These are phyloP conservation scores for Athene noctua DNA, from an alignment of 2,113 vertebrate genomes.

Conservation along the genomic window DNA sequence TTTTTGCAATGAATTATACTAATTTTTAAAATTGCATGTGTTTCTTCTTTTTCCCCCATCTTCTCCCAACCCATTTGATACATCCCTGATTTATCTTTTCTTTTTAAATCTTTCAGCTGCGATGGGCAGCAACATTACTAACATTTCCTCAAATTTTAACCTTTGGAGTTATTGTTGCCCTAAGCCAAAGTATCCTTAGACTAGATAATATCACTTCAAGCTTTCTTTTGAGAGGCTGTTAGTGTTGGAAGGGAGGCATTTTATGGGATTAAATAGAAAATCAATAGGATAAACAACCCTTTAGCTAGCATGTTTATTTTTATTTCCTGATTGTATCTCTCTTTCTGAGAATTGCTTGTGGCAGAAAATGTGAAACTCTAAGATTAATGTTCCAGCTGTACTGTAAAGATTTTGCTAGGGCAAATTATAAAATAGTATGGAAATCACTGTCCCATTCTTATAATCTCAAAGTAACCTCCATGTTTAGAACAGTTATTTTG, in stretches of 20 bases:
- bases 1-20: not conserved
- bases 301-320: slow-evolving; percentile 30
- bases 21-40: not conserved
- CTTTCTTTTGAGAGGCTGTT: slow-evolving; percentile 11
- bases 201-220: not conserved
- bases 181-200: not conserved
- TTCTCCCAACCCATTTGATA: not conserved
- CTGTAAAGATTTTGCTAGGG: not conserved
- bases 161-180: not conserved
- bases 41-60: not conserved
- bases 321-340: slow-evolving; percentile 34
- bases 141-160: not conserved
- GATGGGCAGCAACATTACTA: not conserved
- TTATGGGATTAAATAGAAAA: slow-evolving; percentile 50
- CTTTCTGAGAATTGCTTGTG: not conserved
- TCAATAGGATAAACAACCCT: slow-evolving; percentile 32
- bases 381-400: not conserved
- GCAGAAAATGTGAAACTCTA: not conserved
- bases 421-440: not conserved
- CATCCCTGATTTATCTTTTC: not conserved
- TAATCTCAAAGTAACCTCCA: not conserved
- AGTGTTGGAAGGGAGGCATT: not conserved
- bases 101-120: not conserved
- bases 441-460: not conserved
- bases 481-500: not conserved